Conservation (phyloP, 2,113 vertebrate species). For the Chaetorhynchus papuensis region DNA sequence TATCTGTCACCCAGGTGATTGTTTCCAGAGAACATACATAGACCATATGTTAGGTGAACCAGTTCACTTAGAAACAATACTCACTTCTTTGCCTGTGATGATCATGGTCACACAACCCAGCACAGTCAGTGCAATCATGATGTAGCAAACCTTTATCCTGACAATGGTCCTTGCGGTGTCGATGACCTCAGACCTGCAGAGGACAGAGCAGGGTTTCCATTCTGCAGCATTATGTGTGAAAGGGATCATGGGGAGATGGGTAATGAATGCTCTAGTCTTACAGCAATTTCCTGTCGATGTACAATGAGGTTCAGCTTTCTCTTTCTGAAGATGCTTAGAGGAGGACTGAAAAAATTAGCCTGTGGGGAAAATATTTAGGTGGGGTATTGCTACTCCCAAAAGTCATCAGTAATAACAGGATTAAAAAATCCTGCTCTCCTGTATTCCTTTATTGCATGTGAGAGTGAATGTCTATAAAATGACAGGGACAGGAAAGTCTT, state of each 20-base stretch:
- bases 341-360: background rate
- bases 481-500: background rate
- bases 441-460: background rate
- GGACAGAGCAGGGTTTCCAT: background rate
- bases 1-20: background rate
- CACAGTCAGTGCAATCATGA: constrained; percentile 44
- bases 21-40: background rate
- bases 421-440: background rate
- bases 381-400: background rate
- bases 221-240: background rate
- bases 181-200: background rate
- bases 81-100: constrained; percentile 52
- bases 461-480: background rate
- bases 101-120: constrained; percentile 50
- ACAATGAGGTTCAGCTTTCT: background rate
- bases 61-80: background rate
- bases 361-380: background rate
- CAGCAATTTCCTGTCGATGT: background rate
- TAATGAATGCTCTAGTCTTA: background rate
- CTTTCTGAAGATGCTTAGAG: background rate
- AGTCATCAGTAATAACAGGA: background rate
- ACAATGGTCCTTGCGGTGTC: background rate
- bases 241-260: background rate
- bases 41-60: no score
- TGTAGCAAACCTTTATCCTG: constrained; percentile 56